Conservation (phyloP, 2,113 vertebrate species). For the Hippolais icterina region DNA sequence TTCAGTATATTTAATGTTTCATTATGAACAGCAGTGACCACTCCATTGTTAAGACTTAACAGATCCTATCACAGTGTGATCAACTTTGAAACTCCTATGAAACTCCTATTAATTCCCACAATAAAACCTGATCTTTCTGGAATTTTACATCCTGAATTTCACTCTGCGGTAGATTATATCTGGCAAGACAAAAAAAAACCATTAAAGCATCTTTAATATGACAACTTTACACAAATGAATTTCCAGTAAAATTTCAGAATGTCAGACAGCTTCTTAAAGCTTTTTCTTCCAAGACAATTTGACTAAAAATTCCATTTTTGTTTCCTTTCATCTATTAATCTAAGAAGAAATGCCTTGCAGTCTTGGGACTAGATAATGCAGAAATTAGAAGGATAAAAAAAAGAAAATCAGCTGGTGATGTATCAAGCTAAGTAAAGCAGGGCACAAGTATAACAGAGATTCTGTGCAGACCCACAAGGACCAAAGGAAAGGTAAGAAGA, state of each 20-base stretch:
- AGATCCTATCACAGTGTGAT: slow-evolving; percentile 1
- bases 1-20: slow-evolving; percentile 31
- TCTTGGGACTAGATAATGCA: slow-evolving; percentile 1
- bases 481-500: neutral
- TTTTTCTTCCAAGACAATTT: slow-evolving; percentile 6
- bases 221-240: slow-evolving; percentile 19
- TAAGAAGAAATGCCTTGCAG: slow-evolving; percentile 10
- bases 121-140: slow-evolving; percentile 5
- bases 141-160: slow-evolving; percentile 18
- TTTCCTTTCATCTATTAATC: slow-evolving; percentile 10
- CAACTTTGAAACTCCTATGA: slow-evolving; percentile 28
- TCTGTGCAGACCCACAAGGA: neutral
- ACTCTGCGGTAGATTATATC: neutral
- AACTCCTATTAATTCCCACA: neutral
- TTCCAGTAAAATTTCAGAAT: slow-evolving; percentile 34
- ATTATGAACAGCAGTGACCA: slow-evolving; percentile 47
- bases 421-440: slow-evolving; percentile 21
- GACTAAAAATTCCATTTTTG: slow-evolving; percentile 22
- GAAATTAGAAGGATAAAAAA: slow-evolving; percentile 9
- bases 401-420: neutral
- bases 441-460: neutral
- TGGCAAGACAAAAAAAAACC: slow-evolving; percentile 36
- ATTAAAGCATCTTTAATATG: slow-evolving; percentile 16
- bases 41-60: slow-evolving; percentile 17
- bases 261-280: neutral